These are phyloP conservation scores for Drosophila algonquin DNA, from an alignment of 2,888 invertebrate species.

Conservation along the genomic window DNA sequence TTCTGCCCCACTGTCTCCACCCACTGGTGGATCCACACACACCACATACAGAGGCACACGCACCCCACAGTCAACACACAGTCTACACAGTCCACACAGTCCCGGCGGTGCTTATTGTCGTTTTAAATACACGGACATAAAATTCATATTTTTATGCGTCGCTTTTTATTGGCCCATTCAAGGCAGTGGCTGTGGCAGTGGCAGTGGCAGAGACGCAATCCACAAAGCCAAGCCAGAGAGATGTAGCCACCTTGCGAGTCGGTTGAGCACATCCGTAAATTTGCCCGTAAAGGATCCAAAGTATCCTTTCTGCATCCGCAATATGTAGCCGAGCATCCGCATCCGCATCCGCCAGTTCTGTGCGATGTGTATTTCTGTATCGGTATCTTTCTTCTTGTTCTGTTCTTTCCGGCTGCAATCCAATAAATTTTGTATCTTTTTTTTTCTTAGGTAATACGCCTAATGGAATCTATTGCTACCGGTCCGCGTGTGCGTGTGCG, in stretches of 20 bases:
- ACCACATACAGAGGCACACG: background rate
- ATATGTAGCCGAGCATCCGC: background rate
- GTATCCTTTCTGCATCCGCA: constrained; percentile 22
- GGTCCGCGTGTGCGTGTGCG: no score
- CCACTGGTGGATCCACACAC: no score
- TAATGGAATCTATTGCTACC: constrained; percentile 28
- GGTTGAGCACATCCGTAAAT: constrained; percentile 39
- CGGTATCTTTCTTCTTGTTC: background rate
- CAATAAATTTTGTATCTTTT: constrained; percentile 35
- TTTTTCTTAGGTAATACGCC: constrained; percentile 40
- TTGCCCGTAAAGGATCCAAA: constrained; percentile 33
- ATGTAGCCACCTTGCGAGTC: constrained; percentile 2
- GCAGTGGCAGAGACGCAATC: background rate
- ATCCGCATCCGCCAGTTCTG: background rate
- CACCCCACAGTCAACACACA: background rate
- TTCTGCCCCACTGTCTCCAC: background rate
- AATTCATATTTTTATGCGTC: constrained; percentile 74
- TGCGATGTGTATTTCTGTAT: background rate
- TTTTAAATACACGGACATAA: constrained; percentile 73
- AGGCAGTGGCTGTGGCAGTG: no score
- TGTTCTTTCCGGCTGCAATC: constrained; percentile 3
- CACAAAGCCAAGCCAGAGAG: no score
- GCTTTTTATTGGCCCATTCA: constrained; percentile 47
- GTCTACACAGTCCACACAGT: background rate
- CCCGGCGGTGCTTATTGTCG: constrained; percentile 59